Base-by-base conservation (phyloP, 2,797 vertebrate species). In the Otolemur crassicaudatus region DNA sequence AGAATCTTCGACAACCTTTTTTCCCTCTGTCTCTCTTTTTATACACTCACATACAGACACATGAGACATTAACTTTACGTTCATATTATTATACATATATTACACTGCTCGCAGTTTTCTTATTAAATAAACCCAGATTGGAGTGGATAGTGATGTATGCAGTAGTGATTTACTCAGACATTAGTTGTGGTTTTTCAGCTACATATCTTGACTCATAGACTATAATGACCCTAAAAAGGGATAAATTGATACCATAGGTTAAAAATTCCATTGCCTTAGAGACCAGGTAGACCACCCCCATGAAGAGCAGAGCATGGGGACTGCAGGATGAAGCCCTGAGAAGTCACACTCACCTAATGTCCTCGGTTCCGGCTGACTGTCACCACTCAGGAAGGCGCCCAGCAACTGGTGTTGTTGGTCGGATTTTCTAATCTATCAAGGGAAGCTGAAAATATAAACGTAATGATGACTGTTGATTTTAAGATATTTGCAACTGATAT, bases 51-150 rank as follows among this genome's bases (percentile, higher is more conserved):
- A 76, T 2, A 76, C 1, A 31, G 9, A 76, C 73, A 80, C 23
- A 60, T 31, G 25, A 27, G 1, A 2, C 0, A 6, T 27, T 81
- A 53, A 80, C 76, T 56, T 83, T 81, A 86, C 0, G 4, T 81
- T 56, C 46, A 43, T 72, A 65, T 73, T 67, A 81, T 40, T 34
- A 37, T 69, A 31, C 60, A 56, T 53, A 31, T 65, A 56, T 53
- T 75, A 17, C 5, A 67, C 77, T 61, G n/a, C 58, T 17, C 31
- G 81, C 61, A 65, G 46, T 95, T 93, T 94, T 90, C 77, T 91
- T 34, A 29, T 58, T 93, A 63, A 94, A 70, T 37, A 87, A 40
- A 61, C n/a, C 14, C 84, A 70, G 19, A 2, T 63, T 84, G 67
- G 73, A 95, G 58, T 60, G n/a, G 22, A 80, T 37, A 25, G 37